A percentile compares a stretch with the other conserved stretches of the same genome.
Conservation (phyloP, 2,888 invertebrate genomes). For the Platyscelio sp. region DNA sequence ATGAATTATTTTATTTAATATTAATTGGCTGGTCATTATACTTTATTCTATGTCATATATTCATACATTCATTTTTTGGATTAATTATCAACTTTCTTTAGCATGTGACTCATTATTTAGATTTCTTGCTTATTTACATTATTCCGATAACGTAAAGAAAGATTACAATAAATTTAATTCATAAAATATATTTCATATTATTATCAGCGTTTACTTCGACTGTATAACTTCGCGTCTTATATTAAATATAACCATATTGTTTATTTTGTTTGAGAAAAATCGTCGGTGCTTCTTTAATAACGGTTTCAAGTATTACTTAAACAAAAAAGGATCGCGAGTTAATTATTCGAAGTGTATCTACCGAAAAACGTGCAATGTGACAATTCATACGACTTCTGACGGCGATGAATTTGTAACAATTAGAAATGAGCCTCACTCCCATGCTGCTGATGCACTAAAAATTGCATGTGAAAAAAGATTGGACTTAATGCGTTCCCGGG, state of each 20-base stretch:
- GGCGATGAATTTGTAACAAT: not conserved
- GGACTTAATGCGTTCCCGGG: no score
- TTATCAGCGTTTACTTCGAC: not conserved
- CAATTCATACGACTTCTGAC: not conserved
- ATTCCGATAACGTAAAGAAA: no score
- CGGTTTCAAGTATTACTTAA: not conserved
- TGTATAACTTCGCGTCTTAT: no score
- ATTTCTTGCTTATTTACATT: not conserved
- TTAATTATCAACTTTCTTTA: not conserved
- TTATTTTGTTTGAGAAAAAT: slow-evolving; percentile 6
- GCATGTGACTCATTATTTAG: not conserved
- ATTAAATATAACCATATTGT: slow-evolving; percentile 1
- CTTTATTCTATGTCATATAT: no score
- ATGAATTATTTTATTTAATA: no score
- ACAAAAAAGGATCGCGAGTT: not conserved
- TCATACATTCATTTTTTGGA: not conserved
- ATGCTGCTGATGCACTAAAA: not conserved
- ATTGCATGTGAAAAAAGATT: no score
- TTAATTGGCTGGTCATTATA: no score
- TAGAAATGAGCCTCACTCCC: not conserved
- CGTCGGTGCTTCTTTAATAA: not conserved
- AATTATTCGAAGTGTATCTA: slow-evolving; percentile 2
- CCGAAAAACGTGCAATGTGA: not conserved
- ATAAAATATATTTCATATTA: not conserved
- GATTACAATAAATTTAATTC: no score